Evolutionary conservation across 2,888 invertebrate genomes (phyloP).

Genomic region (Drosophila subquinaria): DNA sequence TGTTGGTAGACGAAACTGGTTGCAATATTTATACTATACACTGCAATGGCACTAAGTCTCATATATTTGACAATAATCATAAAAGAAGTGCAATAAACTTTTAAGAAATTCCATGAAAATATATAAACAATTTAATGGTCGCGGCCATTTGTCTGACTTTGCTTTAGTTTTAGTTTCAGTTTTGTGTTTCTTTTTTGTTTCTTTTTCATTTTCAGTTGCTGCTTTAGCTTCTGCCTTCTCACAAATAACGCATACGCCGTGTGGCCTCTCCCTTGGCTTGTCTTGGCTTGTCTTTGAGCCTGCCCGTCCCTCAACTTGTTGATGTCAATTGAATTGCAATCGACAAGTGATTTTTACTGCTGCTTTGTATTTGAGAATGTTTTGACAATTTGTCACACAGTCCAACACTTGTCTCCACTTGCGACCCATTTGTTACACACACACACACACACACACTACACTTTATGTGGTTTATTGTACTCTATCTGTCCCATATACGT

Average conservation of each 20-base stretch:
- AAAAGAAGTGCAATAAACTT: conserved; percentile 74
- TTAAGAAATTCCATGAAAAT: conserved; percentile 70
- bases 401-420: conserved; percentile 45
- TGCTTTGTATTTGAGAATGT: conserved; percentile 58
- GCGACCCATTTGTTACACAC: conserved; percentile 75
- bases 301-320: conserved; percentile 73
- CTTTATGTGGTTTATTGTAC: conserved; percentile 37
- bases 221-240: conserved; percentile 18
- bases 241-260: conserved; percentile 61
- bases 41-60: conserved; percentile 27
- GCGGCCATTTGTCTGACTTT: conserved; percentile 48
- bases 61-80: conserved; percentile 51
- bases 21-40: conserved; percentile 56
- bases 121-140: conserved; percentile 56
- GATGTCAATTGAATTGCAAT: conserved; percentile 71
- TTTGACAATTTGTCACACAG: conserved; percentile 77
- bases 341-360: conserved; percentile 41
- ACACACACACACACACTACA: conserved; percentile 16
- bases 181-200: conserved; percentile 29
- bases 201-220: conserved; percentile 10
- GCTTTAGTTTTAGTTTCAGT: conserved; percentile 39
- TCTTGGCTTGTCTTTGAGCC: conserved; percentile 55
- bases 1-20: conserved; percentile 61
- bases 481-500: conserved; percentile 32
- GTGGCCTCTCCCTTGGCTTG: conserved; percentile 73